Percentiles rank a stretch among this genome's conserved stretches.
These are phyloP conservation scores for Sinhomidia bicolor DNA, from an alignment of 2,888 invertebrate species.

Conservation along the genomic window DNA sequence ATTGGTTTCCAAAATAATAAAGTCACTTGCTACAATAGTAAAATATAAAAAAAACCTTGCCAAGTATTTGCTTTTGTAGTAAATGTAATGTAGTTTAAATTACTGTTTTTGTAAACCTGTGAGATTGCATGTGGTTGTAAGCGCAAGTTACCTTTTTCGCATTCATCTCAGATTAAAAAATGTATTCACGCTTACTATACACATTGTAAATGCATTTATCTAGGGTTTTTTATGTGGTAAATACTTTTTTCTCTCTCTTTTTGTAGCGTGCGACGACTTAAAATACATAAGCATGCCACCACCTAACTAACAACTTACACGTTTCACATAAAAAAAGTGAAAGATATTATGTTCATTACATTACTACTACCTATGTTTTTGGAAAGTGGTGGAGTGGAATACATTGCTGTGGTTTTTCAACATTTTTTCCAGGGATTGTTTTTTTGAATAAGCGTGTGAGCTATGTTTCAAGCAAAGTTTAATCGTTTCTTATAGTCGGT, in stretches of 20 bases:
- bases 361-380: neutral
- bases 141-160: neutral
- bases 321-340: neutral
- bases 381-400: neutral
- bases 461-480: conserved; percentile 35
- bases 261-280: too few species aligned
- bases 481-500: conserved; percentile 29
- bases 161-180: neutral
- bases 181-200: neutral
- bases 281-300: too few species aligned
- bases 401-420: neutral
- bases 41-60: too few species aligned
- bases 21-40: too few species aligned
- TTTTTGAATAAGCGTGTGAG: conserved; percentile 36
- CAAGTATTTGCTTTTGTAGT: too few species aligned
- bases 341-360: neutral
- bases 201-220: neutral
- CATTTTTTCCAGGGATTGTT: neutral
- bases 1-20: too few species aligned
- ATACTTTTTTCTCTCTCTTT: too few species aligned
- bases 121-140: too few species aligned
- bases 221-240: neutral
- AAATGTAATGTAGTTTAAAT: too few species aligned
- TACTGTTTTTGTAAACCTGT: too few species aligned
- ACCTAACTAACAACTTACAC: too few species aligned